Evolutionary conservation across 2,888 invertebrate genomes (phyloP).

Genomic region (Volucella inanis): DNA sequence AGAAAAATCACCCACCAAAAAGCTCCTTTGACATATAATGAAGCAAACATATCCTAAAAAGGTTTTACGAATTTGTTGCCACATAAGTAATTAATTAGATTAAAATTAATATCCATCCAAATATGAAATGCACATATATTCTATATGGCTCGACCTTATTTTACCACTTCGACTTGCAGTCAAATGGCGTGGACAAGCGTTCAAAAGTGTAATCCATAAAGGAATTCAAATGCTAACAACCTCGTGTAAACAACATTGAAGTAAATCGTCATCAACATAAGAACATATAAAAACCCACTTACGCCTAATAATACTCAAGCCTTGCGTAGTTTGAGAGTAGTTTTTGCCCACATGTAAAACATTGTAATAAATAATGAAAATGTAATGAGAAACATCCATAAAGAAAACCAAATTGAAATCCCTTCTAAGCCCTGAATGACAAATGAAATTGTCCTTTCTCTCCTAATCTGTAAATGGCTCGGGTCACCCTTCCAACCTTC

Average conservation of each 20-base stretch:
- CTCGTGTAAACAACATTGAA: slow-evolving; percentile 24
- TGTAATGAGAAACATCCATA: slow-evolving; percentile 82
- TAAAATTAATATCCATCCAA: no score
- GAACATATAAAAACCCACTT: slow-evolving; percentile 51
- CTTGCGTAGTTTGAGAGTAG: slow-evolving; percentile 48
- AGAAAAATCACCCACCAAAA: no score
- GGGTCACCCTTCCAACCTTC: slow-evolving; percentile 58
- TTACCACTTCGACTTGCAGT: no score
- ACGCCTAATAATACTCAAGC: slow-evolving; percentile 32
- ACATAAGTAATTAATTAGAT: no score
- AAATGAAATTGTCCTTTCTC: slow-evolving; percentile 80
- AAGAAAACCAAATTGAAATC: slow-evolving; percentile 79
- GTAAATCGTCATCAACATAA: slow-evolving; percentile 3
- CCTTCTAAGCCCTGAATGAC: slow-evolving; percentile 81
- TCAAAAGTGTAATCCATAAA: neutral
- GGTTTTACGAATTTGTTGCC: no score
- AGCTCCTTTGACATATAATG: no score
- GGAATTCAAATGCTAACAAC: slow-evolving; percentile 14
- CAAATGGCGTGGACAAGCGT: no score
- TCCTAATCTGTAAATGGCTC: slow-evolving; percentile 70
- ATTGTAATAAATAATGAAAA: slow-evolving; percentile 81
- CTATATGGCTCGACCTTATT: no score
- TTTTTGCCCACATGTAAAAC: slow-evolving; percentile 76
- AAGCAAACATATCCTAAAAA: no score
- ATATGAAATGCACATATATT: no score